Base-by-base conservation (phyloP, 2,113 vertebrate species). In the Oostethus manadensis region DNA sequence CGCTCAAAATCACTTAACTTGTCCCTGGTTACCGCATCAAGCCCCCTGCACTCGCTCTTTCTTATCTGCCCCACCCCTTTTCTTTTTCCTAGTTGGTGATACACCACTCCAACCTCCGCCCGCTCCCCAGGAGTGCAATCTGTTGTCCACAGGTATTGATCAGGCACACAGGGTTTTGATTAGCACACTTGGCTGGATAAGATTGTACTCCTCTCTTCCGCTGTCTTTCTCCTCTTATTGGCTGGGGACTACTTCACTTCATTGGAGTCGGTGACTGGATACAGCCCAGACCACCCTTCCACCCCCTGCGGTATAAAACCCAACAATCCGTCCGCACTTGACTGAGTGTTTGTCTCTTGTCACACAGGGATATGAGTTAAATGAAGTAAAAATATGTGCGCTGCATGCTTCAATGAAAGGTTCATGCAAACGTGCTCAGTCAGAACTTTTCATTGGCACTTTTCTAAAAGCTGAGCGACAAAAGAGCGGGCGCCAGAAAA, bases 91-190 rank as follows among this genome's bases (percentile, higher is more conserved):
- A 46, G 64, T 60, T 74, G 66, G 63, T 76, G 78, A 83, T 81
- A 78, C 71, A 80, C 77, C 77, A 82, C 63, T 73, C 46, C 51
- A 62, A 67, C 71, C 77, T 81, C 65, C 51, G 68, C 72, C 65
- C 51, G 67, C 70, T 72, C 68, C 87, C 78, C 81, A 51, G 68
- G 82, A 86, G 87, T 83, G 83, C 84, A 86, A 87, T 89, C 83
- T 86, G 84, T 74, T 86, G 85, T 88, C 82, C 74, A 65, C 74
- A 56, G 60, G 75, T 87, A 91, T 89, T 79, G 88, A 91, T 89
- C 86, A 73, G 61, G 50, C 70, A 56, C 71, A 85, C 74, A 70
- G 56, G 77, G 82, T 82, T 87, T 86, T 88, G 87, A 88, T 88
- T 86, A 87, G 83, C 78, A 86, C 88, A 73, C 85, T 85, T 84